Evolutionary conservation across 2,113 vertebrate species (phyloP).

Genomic region (Sapayoa aenigma): DNA sequence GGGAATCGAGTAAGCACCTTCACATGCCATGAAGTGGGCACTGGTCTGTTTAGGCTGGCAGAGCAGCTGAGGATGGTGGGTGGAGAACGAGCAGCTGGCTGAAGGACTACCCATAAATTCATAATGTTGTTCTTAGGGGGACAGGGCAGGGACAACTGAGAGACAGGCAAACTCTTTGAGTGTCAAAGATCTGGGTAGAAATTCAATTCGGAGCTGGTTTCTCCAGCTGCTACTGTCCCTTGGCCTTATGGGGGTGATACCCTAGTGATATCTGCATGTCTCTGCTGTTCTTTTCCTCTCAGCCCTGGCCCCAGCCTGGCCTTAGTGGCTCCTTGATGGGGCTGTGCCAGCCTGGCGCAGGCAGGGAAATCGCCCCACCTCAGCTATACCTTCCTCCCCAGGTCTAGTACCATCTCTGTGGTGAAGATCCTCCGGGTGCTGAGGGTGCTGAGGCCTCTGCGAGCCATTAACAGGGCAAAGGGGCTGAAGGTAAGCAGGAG

Average conservation of each 20-base stretch:
- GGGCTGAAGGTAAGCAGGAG: constrained; percentile 87
- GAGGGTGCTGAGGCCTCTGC: constrained; percentile 91
- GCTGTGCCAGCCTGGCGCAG: not conserved
- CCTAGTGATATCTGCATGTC: rapidly evolving
- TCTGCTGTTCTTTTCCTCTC: not conserved
- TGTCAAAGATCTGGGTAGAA: not conserved
- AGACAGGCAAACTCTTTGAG: not conserved
- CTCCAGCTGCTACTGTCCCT: not conserved
- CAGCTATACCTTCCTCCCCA: constrained; percentile 37
- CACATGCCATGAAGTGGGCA: not conserved
- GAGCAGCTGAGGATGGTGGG: not conserved
- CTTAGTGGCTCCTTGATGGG: not conserved
- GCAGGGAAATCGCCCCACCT: not conserved
- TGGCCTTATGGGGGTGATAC: not conserved
- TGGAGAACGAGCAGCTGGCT: not conserved
- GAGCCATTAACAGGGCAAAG: constrained; percentile 96
- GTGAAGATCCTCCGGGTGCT: constrained; percentile 98
- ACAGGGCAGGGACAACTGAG: not conserved
- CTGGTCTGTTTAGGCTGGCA: not conserved
- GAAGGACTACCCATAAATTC: not conserved
- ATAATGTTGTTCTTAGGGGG: not conserved
- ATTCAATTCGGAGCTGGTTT: not conserved
- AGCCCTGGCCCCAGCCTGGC: not conserved
- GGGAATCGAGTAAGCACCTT: constrained; percentile 87
- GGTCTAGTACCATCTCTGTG: constrained; percentile 95